phyloP scores from a whole-genome alignment of 2,888 invertebrate species.

The Apomyelois bistriatella region DNA sequence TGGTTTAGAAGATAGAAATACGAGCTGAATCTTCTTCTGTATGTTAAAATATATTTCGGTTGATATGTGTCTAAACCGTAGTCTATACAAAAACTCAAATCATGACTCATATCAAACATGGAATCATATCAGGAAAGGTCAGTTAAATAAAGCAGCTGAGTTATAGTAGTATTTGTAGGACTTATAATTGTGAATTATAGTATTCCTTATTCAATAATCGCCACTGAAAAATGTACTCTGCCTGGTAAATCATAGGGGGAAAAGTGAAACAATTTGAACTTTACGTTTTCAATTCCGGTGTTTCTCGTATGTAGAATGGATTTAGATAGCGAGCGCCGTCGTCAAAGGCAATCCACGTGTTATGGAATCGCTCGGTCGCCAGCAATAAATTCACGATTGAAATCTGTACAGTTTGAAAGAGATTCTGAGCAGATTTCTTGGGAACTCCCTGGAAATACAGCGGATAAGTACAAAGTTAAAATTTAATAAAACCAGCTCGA shows the following conservation, averaged over 20 bases:
- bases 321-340: constrained; percentile 6
- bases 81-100: too few species aligned
- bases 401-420: background rate
- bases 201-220: too few species aligned
- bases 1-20: too few species aligned
- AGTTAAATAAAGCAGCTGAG: too few species aligned
- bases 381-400: constrained; percentile 6
- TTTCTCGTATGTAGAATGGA: constrained; percentile 5
- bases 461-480: background rate
- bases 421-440: background rate
- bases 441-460: background rate
- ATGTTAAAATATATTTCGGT: too few species aligned
- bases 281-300: constrained; percentile 5
- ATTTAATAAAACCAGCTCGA: background rate
- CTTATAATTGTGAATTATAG: too few species aligned
- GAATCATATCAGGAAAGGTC: too few species aligned
- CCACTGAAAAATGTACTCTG: background rate
- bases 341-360: constrained; percentile 5
- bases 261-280: constrained; percentile 5
- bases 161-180: too few species aligned
- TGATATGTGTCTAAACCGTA: too few species aligned
- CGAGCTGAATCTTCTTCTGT: too few species aligned
- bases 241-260: background rate
- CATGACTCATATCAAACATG: too few species aligned
- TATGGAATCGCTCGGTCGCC: constrained; percentile 3